Conservation (phyloP, 2,113 vertebrate species). For the Psittacus erithacus region DNA sequence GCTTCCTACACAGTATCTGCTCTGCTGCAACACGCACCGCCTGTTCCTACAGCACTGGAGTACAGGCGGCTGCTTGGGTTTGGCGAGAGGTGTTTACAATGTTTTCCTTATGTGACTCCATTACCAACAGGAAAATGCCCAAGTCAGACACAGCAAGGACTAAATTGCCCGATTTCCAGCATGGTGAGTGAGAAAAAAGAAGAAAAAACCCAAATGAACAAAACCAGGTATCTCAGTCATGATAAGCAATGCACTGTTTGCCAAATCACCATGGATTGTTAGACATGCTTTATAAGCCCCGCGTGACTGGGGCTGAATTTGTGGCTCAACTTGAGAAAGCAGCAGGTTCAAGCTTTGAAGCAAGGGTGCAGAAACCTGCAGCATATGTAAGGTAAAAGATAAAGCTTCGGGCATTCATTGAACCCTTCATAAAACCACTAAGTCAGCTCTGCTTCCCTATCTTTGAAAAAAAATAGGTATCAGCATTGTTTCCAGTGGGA, state of each 20-base stretch:
- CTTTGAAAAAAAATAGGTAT: not conserved
- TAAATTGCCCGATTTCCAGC: not conserved
- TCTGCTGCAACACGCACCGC: not conserved
- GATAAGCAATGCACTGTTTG: not conserved
- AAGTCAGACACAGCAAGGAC: not conserved
- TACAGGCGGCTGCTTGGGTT: not conserved
- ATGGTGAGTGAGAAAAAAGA: not conserved
- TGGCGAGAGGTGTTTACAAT: not conserved
- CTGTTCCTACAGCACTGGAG: not conserved
- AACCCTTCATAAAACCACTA: not conserved
- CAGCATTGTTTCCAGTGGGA: not conserved
- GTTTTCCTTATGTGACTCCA: not conserved
- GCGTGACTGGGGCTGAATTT: not conserved
- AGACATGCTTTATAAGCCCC: not conserved
- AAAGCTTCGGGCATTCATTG: not conserved
- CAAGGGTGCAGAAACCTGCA: not conserved
- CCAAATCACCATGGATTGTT: not conserved
- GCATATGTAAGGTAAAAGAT: not conserved
- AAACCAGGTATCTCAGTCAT: not conserved
- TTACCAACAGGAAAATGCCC: not conserved
- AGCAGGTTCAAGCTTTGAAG: constrained; percentile 26
- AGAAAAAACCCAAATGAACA: not conserved
- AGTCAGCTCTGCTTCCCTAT: not conserved
- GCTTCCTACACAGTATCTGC: not conserved
- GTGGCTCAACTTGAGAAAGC: not conserved